Conservation (phyloP, 2,797 vertebrate genomes). For the Alectoris magna region DNA sequence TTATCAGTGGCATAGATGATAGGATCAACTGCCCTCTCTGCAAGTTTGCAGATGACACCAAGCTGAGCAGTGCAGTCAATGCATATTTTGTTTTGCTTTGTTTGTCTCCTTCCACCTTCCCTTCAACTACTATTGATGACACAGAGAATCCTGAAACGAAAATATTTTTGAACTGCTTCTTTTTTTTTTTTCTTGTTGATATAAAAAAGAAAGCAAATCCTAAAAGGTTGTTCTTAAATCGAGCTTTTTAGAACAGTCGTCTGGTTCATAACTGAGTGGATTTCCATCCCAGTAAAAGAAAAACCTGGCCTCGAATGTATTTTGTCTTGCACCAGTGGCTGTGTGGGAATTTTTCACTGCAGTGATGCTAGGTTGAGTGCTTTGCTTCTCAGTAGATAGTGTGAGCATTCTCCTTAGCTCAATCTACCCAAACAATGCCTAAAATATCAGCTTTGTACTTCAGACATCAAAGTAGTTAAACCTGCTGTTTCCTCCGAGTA, state of each 20-base stretch:
- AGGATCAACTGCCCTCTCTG: no score
- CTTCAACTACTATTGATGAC: neutral
- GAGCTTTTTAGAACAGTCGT: neutral
- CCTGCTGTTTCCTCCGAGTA: neutral
- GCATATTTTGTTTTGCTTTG: neutral
- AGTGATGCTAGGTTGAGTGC: neutral
- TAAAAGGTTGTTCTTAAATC: neutral
- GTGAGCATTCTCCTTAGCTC: neutral
- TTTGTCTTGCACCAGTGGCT: neutral
- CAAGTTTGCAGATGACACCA: no score
- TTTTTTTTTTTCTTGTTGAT: neutral
- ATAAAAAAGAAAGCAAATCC: neutral
- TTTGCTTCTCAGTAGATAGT: neutral
- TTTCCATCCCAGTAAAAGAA: neutral
- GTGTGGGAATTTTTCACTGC: neutral
- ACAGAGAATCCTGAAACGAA: neutral
- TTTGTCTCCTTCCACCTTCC: neutral
- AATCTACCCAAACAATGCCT: neutral
- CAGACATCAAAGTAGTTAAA: neutral
- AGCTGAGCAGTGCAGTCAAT: no score
- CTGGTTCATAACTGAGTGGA: neutral
- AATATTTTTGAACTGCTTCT: neutral
- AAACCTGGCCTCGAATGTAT: rapidly evolving
- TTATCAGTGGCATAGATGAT: no score
- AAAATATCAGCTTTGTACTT: neutral